Percentiles rank a stretch among this genome's conserved stretches.
Conservation (phyloP, 2,113 vertebrate genomes). For the Daubentonia madagascariensis region DNA sequence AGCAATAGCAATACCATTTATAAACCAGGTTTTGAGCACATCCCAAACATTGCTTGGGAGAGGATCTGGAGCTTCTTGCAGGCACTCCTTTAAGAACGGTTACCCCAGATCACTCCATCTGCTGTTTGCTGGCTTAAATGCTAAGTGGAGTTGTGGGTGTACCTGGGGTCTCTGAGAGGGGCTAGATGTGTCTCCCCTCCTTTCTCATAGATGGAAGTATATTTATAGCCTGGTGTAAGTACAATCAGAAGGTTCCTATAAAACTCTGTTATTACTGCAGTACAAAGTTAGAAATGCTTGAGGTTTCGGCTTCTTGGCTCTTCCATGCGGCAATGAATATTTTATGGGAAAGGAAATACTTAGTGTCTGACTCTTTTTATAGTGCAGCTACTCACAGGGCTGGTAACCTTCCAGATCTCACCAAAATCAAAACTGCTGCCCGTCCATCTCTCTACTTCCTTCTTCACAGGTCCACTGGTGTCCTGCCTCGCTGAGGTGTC, state of each 20-base stretch:
- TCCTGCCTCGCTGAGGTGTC: neutral
- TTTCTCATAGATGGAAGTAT: constrained; percentile 27
- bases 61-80: neutral
- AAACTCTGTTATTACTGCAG: constrained; percentile 85
- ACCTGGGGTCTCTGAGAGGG: neutral
- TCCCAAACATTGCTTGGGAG: neutral
- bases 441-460: neutral
- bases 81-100: neutral
- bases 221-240: constrained; percentile 76
- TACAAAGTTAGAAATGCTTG: constrained; percentile 93
- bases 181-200: neutral
- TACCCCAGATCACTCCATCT: neutral
- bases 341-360: constrained; percentile 98
- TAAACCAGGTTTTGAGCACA: neutral
- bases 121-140: neutral
- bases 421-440: constrained; percentile 62
- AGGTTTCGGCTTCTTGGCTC: constrained; percentile 94
- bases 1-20: neutral
- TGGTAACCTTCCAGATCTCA: constrained; percentile 85
- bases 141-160: neutral
- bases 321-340: constrained; percentile 91
- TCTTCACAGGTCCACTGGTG: neutral
- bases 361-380: constrained; percentile 96
- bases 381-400: constrained; percentile 84
- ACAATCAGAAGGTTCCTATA: constrained; percentile 83